Percentiles rank a stretch among this genome's conserved stretches.
phyloP scores from a whole-genome alignment of 2,888 invertebrate genomes.

The Ophraella communa region DNA sequence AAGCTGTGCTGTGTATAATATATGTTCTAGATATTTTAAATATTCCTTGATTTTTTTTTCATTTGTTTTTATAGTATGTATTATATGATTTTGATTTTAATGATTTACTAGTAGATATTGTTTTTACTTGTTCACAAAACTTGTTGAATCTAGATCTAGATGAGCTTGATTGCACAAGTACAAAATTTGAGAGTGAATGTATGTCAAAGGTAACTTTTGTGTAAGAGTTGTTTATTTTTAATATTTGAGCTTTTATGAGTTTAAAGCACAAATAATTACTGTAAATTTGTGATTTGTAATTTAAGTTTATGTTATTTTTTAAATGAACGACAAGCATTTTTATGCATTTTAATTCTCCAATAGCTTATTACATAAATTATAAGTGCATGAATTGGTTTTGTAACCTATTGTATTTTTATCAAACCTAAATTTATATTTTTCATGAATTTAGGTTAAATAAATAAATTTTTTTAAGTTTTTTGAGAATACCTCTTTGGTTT shows the following conservation, averaged over 20 bases:
- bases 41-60: no score
- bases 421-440: neutral
- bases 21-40: no score
- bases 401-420: neutral
- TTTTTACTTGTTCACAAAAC: no score
- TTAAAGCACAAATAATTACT: conserved; percentile 4
- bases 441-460: no score
- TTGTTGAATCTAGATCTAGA: no score
- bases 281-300: conserved; percentile 6
- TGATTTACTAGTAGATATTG: no score
- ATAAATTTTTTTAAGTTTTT: neutral
- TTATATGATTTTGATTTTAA: no score
- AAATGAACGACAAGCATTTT: neutral
- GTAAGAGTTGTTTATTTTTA: neutral
- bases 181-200: no score
- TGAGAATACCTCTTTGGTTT: neutral
- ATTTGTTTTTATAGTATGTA: no score
- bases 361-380: neutral
- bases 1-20: no score
- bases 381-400: neutral
- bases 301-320: conserved; percentile 1
- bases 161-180: no score
- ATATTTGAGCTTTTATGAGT: neutral
- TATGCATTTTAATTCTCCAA: neutral
- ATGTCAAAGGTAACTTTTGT: neutral